A percentile compares a stretch with the other conserved stretches of the same genome.
These are phyloP conservation scores for Tachina fera DNA, from an alignment of 2,888 invertebrate genomes.

Conservation along the genomic window DNA sequence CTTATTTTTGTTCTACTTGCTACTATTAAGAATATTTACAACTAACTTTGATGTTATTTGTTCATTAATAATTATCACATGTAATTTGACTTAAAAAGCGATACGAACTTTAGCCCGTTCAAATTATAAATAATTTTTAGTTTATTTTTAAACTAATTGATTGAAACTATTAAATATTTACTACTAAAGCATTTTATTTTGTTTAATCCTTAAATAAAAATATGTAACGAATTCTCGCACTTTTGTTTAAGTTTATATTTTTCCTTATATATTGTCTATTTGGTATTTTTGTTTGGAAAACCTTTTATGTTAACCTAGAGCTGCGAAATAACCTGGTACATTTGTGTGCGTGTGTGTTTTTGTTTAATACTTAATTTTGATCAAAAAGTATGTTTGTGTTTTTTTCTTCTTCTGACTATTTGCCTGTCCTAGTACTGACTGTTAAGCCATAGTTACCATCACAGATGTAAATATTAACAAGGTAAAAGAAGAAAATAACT, in stretches of 20 bases:
- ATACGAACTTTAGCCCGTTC: too few species aligned
- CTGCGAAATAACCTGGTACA: not conserved
- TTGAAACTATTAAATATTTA: too few species aligned
- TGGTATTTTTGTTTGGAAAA: slow-evolving; percentile 44
- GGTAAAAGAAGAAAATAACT: not conserved
- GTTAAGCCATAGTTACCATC: slow-evolving; percentile 35
- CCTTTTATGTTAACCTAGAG: slow-evolving; percentile 34
- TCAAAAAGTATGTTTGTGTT: not conserved
- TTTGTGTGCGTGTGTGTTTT: not conserved
- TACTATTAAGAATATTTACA: too few species aligned
- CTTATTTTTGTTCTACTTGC: too few species aligned
- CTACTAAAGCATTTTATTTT: too few species aligned
- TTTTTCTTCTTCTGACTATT: slow-evolving; percentile 23
- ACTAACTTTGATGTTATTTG: too few species aligned
- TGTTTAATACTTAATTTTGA: not conserved
- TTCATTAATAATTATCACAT: too few species aligned
- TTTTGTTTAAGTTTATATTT: slow-evolving; percentile 8
- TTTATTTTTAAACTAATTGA: too few species aligned
- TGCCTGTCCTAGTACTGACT: slow-evolving; percentile 21
- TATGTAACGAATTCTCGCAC: not conserved
- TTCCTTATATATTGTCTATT: not conserved
- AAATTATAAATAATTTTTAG: too few species aligned
- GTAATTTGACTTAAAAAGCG: too few species aligned
- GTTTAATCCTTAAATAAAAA: too few species aligned
- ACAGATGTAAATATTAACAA: slow-evolving; percentile 33